phyloP scores from a whole-genome alignment of 2,113 vertebrate species.

The Agapornis roseicollis region DNA sequence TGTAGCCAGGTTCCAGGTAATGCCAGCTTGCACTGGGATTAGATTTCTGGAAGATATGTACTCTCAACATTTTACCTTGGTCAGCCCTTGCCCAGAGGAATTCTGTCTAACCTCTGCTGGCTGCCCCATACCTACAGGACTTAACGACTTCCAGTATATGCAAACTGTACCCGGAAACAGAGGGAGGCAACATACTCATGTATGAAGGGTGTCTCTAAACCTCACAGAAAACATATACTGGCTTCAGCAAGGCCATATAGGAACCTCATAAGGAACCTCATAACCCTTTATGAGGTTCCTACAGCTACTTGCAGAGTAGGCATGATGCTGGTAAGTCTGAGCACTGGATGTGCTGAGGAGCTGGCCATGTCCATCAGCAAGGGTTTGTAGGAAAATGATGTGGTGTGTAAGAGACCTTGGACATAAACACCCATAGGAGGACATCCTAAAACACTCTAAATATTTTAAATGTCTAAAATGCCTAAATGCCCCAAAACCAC shows the following conservation, averaged over 20 bases:
- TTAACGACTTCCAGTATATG: neutral
- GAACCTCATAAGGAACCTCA: no score
- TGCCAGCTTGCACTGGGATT: accelerated
- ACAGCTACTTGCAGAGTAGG: accelerated
- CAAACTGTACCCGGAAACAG: neutral
- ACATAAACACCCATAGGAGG: neutral
- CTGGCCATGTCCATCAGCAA: neutral
- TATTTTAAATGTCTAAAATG: neutral
- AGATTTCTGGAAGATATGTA: neutral
- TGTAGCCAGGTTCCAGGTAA: neutral
- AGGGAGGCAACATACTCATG: neutral
- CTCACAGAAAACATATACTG: neutral
- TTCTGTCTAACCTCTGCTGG: neutral
- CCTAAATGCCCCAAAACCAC: neutral
- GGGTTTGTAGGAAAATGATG: neutral
- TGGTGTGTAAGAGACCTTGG: neutral
- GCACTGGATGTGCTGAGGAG: neutral
- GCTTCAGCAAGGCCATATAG: neutral
- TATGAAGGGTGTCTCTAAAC: neutral
- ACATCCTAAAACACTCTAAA: neutral
- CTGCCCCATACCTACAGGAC: neutral
- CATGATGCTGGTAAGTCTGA: neutral
- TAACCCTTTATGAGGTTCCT: neutral
- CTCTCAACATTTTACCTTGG: neutral
- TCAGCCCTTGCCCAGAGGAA: neutral